Conservation (phyloP, 1,140 invertebrate species). For the Sminthurides bifidus region DNA sequence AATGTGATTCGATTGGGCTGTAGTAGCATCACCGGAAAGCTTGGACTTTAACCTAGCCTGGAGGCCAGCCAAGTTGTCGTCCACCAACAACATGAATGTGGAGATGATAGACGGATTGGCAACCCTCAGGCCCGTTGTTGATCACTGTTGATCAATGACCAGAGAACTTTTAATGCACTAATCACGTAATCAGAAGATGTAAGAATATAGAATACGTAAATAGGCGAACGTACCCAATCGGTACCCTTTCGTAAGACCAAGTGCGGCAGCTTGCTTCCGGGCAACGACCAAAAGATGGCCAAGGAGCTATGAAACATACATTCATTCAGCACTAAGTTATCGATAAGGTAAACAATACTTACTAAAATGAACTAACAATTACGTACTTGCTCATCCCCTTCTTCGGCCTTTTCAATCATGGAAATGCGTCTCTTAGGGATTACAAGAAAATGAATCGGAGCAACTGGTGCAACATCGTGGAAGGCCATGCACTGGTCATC, state of each 20-base stretch:
- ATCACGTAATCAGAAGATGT: no score
- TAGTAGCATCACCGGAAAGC: no score
- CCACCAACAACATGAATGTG: slow-evolving; percentile 88
- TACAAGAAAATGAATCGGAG: slow-evolving; percentile 90
- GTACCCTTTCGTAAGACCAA: slow-evolving; percentile 48
- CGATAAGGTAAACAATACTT: no score
- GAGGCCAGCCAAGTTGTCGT: slow-evolving; percentile 82
- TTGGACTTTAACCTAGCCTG: no score
- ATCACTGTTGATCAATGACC: slow-evolving; percentile 47
- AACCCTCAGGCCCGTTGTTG: slow-evolving; percentile 79
- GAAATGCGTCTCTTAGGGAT: slow-evolving; percentile 84
- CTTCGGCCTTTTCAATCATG: slow-evolving; percentile 63
- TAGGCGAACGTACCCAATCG: slow-evolving; percentile 33
- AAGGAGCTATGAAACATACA: slow-evolving; percentile 40
- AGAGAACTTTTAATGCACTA: slow-evolving; percentile 59
- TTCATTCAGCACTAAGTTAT: no score
- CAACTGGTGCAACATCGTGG: slow-evolving; percentile 70
- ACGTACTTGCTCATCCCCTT: slow-evolving; percentile 57
- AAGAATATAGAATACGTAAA: neutral
- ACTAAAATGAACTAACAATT: no score
- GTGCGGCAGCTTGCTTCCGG: slow-evolving; percentile 58
- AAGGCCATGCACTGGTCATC: slow-evolving; percentile 62
- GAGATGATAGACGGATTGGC: slow-evolving; percentile 83
- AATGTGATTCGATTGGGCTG: no score
- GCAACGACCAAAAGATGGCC: slow-evolving; percentile 70